Conservation (phyloP, 2,113 vertebrate species). For the Ciconia boyciana region DNA sequence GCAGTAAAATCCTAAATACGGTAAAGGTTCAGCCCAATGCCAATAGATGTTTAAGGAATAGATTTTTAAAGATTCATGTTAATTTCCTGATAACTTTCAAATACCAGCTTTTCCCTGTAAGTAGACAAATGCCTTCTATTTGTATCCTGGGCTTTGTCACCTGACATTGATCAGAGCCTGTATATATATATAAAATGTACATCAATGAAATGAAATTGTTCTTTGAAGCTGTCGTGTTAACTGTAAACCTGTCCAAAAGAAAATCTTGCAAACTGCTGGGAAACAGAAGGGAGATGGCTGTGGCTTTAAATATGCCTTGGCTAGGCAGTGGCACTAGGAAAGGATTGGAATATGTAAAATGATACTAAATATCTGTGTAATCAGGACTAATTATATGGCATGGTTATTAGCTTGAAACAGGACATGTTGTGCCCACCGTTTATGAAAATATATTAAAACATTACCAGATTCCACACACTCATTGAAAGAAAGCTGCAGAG, state of each 20-base stretch:
- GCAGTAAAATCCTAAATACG: not conserved
- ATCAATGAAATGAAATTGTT: not conserved
- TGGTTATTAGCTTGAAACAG: conserved; percentile 55
- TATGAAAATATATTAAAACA: conserved; percentile 60
- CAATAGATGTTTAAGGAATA: conserved; percentile 4
- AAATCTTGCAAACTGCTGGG: not conserved
- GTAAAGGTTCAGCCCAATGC: not conserved
- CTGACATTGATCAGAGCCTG: not conserved
- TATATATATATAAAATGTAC: not conserved
- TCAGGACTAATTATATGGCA: conserved; percentile 58
- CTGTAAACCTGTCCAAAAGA: not conserved
- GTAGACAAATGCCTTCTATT: not conserved
- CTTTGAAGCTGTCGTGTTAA: not conserved
- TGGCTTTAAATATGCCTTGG: conserved; percentile 42
- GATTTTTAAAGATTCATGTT: conserved; percentile 30
- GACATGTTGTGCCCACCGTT: conserved; percentile 59
- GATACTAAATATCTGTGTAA: conserved; percentile 60
- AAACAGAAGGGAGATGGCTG: conserved; percentile 17
- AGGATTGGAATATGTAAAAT: conserved; percentile 31
- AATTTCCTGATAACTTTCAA: conserved; percentile 35
- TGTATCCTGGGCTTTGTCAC: not conserved
- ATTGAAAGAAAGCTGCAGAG: conserved; percentile 37
- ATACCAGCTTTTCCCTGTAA: not conserved
- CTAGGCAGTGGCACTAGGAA: not conserved
- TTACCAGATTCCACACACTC: conserved; percentile 29